A percentile compares a stretch with the other conserved stretches of the same genome.
Conservation (phyloP, 2,113 vertebrate genomes). For the Cepphus grylle region DNA sequence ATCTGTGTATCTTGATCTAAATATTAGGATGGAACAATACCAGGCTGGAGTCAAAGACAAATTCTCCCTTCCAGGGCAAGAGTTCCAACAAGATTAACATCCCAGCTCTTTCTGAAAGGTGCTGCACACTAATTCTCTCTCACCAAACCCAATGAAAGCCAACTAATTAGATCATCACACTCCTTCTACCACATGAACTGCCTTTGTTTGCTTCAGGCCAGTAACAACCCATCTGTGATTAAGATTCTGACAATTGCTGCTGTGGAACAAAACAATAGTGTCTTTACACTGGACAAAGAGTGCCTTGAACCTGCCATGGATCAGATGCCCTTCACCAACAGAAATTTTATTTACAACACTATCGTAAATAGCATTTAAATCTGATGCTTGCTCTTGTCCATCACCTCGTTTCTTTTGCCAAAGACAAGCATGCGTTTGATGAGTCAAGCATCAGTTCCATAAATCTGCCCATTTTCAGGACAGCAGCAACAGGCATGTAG, state of each 20-base stretch:
- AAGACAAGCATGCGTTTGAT: not conserved
- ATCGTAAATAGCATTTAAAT: not conserved
- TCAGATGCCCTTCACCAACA: not conserved
- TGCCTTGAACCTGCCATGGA: not conserved
- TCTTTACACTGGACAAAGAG: not conserved
- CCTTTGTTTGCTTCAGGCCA: conserved; percentile 30
- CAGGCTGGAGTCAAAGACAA: not conserved
- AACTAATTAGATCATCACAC: conserved; percentile 33
- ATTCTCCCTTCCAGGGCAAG: not conserved
- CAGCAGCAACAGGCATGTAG: not conserved
- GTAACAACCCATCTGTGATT: not conserved
- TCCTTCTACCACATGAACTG: not conserved
- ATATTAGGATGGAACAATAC: not conserved
- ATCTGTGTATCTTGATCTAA: not conserved
- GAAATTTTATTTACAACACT: not conserved
- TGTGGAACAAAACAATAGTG: not conserved
- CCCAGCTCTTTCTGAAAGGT: not conserved
- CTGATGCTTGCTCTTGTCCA: not conserved
- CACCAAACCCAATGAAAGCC: not conserved
- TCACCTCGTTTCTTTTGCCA: not conserved
- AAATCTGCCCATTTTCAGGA: not conserved
- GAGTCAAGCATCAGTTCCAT: not conserved
- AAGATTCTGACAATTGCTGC: not conserved
- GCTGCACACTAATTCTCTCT: not conserved
- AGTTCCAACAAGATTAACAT: not conserved